A percentile compares a stretch with the other conserved stretches of the same genome.
Conservation (phyloP, 2,797 vertebrate species). For the Adelosebastes latens region DNA sequence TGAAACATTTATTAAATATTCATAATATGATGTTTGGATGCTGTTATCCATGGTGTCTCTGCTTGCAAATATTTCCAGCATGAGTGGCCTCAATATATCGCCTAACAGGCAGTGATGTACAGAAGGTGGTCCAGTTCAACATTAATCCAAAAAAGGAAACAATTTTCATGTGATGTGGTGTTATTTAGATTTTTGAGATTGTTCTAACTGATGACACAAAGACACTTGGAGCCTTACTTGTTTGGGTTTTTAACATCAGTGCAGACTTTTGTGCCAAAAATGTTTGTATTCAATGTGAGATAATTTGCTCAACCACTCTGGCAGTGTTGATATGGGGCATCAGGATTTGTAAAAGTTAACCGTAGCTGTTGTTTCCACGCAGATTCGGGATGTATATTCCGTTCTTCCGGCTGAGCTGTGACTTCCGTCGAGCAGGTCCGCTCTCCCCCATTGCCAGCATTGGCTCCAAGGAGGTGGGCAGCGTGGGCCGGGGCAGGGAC, state of each 20-base stretch:
- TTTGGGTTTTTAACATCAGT: not conserved
- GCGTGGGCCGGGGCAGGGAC: conserved; percentile 85
- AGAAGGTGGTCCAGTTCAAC: not conserved
- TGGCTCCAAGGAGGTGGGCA: conserved; percentile 88
- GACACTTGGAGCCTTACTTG: not conserved
- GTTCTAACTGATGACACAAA: not conserved
- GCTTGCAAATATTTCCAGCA: not conserved
- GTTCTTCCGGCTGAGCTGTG: conserved; percentile 93
- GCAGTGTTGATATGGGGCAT: not conserved
- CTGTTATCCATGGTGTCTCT: not conserved
- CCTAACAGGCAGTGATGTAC: not conserved
- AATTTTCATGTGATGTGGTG: not conserved
- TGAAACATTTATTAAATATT: conserved; percentile 18
- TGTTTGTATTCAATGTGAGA: not conserved
- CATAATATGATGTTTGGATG: not conserved
- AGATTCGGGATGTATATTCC: conserved; percentile 99
- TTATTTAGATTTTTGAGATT: not conserved
- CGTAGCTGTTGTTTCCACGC: not conserved
- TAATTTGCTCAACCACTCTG: not conserved
- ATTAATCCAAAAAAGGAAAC: not conserved
- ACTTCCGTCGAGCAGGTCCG: conserved; percentile 85
- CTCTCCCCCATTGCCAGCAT: conserved; percentile 89
- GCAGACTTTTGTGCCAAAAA: not conserved
- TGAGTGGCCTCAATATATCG: not conserved
- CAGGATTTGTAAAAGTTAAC: not conserved